Evolutionary conservation across 2,888 invertebrate species (phyloP).

Genomic region (Mayetiola destructor): DNA sequence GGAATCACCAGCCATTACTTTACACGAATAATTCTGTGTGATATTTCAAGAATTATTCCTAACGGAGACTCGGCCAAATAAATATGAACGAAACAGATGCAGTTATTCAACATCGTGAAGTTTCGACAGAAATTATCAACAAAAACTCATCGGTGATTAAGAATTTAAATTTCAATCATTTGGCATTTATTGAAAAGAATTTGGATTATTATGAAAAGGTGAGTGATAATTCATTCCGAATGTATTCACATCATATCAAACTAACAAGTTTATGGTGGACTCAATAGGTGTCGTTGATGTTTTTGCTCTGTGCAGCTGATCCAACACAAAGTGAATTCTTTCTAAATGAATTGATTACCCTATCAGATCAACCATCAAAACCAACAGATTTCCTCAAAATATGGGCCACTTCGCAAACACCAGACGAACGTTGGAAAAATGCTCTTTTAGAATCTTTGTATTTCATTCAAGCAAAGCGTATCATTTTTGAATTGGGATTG

Average conservation of each 20-base stretch:
- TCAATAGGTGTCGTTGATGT: constrained; percentile 27
- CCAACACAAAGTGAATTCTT: constrained; percentile 16
- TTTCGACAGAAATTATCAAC: neutral
- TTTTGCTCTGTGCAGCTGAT: constrained; percentile 28
- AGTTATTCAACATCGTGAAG: neutral
- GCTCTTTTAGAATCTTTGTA: constrained; percentile 39
- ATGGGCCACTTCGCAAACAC: constrained; percentile 25
- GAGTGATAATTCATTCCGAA: constrained; percentile 16
- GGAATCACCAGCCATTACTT: neutral
- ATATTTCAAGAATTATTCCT: too few relatives aligned
- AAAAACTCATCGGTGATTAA: neutral
- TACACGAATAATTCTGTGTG: too few relatives aligned
- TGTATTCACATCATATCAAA: neutral
- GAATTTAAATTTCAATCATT: constrained; percentile 24
- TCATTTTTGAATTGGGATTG: constrained; percentile 34
- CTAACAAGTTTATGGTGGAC: neutral
- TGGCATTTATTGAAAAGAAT: constrained; percentile 34
- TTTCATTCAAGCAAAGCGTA: constrained; percentile 35
- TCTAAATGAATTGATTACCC: neutral
- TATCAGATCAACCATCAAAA: neutral
- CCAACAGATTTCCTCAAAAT: constrained; percentile 23
- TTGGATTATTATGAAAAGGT: constrained; percentile 37
- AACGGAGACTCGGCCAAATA: too few relatives aligned
- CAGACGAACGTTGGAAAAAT: constrained; percentile 37
- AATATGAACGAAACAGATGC: constrained; percentile 1